phyloP scores from a whole-genome alignment of 2,888 invertebrate genomes.

The Caenorhabditis becei region DNA sequence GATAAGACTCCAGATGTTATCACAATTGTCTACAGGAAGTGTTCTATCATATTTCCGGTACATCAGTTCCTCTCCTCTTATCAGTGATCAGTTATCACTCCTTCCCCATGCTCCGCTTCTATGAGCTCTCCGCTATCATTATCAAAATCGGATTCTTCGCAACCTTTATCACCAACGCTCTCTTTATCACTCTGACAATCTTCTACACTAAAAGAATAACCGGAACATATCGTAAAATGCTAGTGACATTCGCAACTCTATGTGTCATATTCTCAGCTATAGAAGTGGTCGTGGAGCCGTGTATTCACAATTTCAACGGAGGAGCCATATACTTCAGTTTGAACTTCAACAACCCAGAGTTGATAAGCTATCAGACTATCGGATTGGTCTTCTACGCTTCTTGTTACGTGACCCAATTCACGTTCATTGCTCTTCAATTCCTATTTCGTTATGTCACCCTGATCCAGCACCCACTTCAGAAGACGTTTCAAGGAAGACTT shows the following conservation, averaged over 20 bases:
- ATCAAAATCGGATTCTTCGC: background rate
- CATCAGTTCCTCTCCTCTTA: too few species aligned
- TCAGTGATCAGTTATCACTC: too few species aligned
- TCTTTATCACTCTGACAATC: background rate
- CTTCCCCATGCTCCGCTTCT: background rate
- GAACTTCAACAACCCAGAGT: background rate
- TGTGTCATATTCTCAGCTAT: background rate
- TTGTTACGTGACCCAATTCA: background rate
- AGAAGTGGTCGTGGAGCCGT: background rate
- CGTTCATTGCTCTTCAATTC: background rate
- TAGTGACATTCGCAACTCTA: background rate
- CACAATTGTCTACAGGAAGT: too few species aligned
- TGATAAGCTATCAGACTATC: too few species aligned
- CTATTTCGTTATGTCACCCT: background rate
- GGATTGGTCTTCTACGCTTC: background rate
- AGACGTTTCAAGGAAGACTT: background rate
- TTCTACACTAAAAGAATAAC: background rate
- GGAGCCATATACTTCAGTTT: constrained; percentile 3
- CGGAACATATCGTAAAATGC: background rate
- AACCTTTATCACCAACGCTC: background rate
- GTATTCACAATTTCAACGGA: constrained; percentile 4
- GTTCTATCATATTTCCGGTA: too few species aligned
- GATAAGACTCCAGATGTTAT: too few species aligned
- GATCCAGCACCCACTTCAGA: background rate
- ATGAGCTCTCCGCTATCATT: background rate